Conservation (phyloP, 2,888 invertebrate species). For the Beris chalybata region DNA sequence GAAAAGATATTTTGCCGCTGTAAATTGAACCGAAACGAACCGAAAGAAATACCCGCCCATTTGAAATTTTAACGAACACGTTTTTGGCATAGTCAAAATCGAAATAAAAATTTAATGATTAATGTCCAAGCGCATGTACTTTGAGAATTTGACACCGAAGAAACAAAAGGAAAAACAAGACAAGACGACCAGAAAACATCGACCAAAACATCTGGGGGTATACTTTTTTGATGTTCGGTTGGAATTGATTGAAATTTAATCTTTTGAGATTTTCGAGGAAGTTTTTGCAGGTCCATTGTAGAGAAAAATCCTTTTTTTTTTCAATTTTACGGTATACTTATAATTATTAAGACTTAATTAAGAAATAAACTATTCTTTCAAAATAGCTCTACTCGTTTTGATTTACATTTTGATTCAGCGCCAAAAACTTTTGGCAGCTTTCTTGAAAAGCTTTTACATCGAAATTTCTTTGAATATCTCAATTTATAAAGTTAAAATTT, state of each 20-base stretch:
- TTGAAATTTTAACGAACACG: conserved; percentile 1
- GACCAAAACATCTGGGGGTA: conserved; percentile 16
- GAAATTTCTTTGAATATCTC: no score
- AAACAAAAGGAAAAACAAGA: conserved; percentile 23
- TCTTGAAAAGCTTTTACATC: no score
- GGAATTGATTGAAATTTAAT: conserved; percentile 3
- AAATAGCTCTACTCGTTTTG: no score
- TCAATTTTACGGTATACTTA: no score
- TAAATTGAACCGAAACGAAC: conserved; percentile 28
- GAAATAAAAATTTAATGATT: conserved; percentile 12
- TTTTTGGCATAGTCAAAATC: not conserved
- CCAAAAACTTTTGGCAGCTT: no score
- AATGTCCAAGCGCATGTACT: conserved; percentile 23
- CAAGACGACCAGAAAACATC: not conserved
- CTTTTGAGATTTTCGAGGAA: no score
- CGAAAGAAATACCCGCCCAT: conserved; percentile 18
- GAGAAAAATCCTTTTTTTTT: no score
- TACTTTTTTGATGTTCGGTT: conserved; percentile 1
- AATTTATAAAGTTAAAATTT: no score
- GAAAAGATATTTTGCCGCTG: conserved; percentile 2
- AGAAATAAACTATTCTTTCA: no score
- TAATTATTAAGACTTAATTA: no score
- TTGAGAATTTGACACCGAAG: conserved; percentile 25
- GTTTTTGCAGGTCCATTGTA: no score
- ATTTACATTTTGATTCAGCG: no score